phyloP scores from a whole-genome alignment of 2,113 vertebrate species.

The Zosterops lateralis region DNA sequence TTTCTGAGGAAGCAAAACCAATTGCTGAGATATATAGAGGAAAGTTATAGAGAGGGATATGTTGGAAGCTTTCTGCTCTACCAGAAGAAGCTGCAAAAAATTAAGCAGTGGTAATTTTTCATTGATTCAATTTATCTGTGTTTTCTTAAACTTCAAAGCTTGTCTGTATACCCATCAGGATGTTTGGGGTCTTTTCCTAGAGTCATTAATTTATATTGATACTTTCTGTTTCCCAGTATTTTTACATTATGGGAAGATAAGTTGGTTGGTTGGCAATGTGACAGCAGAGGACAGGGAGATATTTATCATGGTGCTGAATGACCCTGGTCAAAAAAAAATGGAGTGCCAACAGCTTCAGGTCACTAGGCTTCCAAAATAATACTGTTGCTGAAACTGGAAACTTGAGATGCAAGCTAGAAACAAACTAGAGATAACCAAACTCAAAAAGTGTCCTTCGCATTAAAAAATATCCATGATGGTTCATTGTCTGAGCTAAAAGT shows the following conservation, averaged over 20 bases:
- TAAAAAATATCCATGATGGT: not conserved
- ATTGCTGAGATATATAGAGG: not conserved
- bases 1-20: not conserved
- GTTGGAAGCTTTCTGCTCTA: not conserved
- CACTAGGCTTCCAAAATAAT: conserved; percentile 62
- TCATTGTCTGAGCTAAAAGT: not conserved
- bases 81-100: not conserved
- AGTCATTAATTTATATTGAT: conserved; percentile 46
- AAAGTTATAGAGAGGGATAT: not conserved
- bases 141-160: not conserved
- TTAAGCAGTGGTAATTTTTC: not conserved
- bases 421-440: not conserved
- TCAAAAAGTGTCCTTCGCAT: not conserved
- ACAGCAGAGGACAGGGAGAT: not conserved
- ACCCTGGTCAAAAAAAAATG: not conserved
- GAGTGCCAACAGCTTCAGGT: conserved; percentile 58
- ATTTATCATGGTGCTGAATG: conserved; percentile 12
- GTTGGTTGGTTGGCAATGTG: not conserved
- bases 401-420: conserved; percentile 32
- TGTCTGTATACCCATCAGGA: not conserved
- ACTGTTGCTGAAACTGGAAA: conserved; percentile 47
- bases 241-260: not conserved
- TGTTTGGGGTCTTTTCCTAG: not conserved
- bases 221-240: not conserved
- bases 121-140: not conserved